A percentile compares a stretch with the other conserved stretches of the same genome.
phyloP scores from a whole-genome alignment of 2,888 invertebrate genomes.

The Epirrhoe alternata region DNA sequence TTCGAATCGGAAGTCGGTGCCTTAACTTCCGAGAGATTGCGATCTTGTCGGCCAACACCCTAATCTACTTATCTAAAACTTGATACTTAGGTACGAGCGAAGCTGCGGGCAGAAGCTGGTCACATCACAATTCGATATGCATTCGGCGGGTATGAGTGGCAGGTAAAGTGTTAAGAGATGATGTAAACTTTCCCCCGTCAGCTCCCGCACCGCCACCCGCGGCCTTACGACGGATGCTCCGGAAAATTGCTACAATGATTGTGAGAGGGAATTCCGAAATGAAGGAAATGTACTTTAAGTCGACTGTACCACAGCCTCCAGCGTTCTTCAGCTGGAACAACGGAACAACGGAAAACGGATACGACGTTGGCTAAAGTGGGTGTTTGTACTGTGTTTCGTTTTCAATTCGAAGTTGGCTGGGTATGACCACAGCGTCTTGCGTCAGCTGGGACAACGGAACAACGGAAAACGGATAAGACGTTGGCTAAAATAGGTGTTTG shows the following conservation, averaged over 20 bases:
- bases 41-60: too few species aligned
- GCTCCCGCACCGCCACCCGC: constrained; percentile 60
- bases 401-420: too few species aligned
- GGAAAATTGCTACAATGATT: constrained; percentile 85
- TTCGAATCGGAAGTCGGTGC: too few species aligned
- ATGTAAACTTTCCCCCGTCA: constrained; percentile 1
- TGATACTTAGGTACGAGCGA: too few species aligned
- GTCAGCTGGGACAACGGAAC: constrained; percentile 8
- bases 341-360: not conserved
- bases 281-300: constrained; percentile 76
- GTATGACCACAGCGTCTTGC: constrained; percentile 15
- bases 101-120: too few species aligned
- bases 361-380: not conserved
- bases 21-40: too few species aligned
- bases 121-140: too few species aligned
- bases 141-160: constrained; percentile 8
- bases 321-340: constrained; percentile 3
- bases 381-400: too few species aligned
- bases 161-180: constrained; percentile 3
- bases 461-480: not conserved
- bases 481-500: too few species aligned
- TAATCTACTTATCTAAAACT: too few species aligned
- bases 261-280: constrained; percentile 81
- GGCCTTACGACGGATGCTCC: constrained; percentile 79
- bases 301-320: constrained; percentile 27